These are phyloP conservation scores for Procambarus virginalis DNA, from an alignment of 1,140 invertebrate species.

Conservation along the genomic window DNA sequence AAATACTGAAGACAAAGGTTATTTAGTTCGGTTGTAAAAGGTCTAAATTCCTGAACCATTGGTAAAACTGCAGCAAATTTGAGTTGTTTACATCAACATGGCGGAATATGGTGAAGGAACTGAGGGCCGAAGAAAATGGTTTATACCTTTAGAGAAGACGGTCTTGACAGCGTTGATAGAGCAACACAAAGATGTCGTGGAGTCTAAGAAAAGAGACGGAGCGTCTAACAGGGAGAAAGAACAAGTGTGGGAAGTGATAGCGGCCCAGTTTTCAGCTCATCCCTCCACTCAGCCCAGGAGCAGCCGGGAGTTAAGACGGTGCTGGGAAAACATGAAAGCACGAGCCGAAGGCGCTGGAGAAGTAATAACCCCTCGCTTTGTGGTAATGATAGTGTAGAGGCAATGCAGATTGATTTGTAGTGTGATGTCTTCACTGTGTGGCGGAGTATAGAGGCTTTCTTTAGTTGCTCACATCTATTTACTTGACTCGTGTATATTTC, in stretches of 20 bases:
- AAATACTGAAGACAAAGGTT: not conserved
- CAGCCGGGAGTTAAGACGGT: constrained; percentile 50
- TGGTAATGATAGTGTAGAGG: not conserved
- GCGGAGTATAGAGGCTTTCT: too few relatives aligned
- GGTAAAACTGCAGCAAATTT: not conserved
- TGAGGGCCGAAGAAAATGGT: constrained; percentile 58
- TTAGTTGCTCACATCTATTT: too few relatives aligned
- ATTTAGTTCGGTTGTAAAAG: not conserved
- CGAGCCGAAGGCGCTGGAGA: constrained; percentile 50
- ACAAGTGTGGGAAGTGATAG: constrained; percentile 60
- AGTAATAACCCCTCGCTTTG: not conserved
- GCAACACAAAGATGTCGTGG: constrained; percentile 51
- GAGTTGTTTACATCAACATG: constrained; percentile 58
- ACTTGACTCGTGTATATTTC: too few relatives aligned
- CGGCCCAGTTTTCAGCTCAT: constrained; percentile 58
- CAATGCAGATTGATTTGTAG: not conserved
- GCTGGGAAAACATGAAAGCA: constrained; percentile 66
- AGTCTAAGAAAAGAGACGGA: constrained; percentile 57
- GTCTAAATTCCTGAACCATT: not conserved
- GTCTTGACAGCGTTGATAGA: constrained; percentile 60
- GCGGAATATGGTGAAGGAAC: constrained; percentile 46
- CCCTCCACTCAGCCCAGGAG: constrained; percentile 46
- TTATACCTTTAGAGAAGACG: constrained; percentile 51
- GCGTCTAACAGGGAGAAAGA: constrained; percentile 55
- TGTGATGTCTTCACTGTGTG: not conserved